These are phyloP conservation scores for Eumaeus atala DNA, from an alignment of 1,140 invertebrate genomes.

Conservation along the genomic window DNA sequence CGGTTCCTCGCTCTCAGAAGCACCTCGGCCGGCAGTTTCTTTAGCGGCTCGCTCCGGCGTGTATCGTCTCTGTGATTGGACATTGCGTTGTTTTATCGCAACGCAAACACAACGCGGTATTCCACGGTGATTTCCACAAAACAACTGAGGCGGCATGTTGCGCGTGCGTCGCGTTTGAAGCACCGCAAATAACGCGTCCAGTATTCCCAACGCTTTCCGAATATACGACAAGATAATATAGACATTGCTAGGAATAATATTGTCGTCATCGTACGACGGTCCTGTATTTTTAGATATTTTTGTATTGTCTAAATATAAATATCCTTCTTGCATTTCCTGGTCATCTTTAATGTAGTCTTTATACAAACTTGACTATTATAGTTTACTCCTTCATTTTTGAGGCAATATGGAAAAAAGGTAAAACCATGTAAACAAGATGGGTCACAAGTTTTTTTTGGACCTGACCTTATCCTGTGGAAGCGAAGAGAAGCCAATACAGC, in stretches of 20 bases:
- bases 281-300: slow-evolving; percentile 14
- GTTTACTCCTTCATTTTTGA: too few species aligned
- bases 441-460: too few species aligned
- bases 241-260: slow-evolving; percentile 13
- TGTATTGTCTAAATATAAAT: background rate
- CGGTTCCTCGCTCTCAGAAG: slow-evolving; percentile 57
- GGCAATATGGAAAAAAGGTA: too few species aligned
- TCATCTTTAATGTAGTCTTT: too few species aligned
- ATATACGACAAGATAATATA: slow-evolving; percentile 14
- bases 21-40: slow-evolving; percentile 54
- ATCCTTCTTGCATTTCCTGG: background rate
- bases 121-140: slow-evolving; percentile 37
- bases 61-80: slow-evolving; percentile 50
- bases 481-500: too few species aligned
- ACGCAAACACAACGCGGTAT: slow-evolving; percentile 38
- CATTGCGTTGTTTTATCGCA: slow-evolving; percentile 37
- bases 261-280: slow-evolving; percentile 12
- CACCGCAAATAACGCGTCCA: slow-evolving; percentile 61
- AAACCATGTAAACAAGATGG: too few species aligned
- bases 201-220: background rate
- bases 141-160: slow-evolving; percentile 62
- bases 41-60: slow-evolving; percentile 45
- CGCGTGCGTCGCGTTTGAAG: slow-evolving; percentile 54
- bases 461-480: too few species aligned
- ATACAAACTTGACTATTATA: too few species aligned